A percentile compares a stretch with the other conserved stretches of the same genome.
Evolutionary conservation across 2,113 vertebrate genomes (phyloP).

Genomic region (Dromas ardeola): DNA sequence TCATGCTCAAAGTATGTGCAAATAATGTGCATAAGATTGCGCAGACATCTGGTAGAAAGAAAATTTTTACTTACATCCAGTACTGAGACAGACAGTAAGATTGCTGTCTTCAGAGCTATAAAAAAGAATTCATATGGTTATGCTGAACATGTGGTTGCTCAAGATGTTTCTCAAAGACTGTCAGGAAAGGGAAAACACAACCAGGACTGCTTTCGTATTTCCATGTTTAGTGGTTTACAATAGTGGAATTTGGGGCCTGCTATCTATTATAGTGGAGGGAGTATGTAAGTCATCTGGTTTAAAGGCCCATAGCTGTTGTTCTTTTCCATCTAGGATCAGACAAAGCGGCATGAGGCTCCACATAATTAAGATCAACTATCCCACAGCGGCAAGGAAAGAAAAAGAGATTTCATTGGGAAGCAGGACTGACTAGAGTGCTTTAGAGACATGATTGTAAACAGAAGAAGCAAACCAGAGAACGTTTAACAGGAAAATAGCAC

Average conservation of each 20-base stretch:
- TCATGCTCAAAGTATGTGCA: not conserved
- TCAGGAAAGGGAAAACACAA: constrained; percentile 47
- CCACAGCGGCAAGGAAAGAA: constrained; percentile 57
- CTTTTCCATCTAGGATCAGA: constrained; percentile 57
- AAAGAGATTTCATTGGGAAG: constrained; percentile 46
- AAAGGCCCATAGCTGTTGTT: constrained; percentile 43
- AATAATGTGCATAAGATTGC: not conserved
- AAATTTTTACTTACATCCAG: not conserved
- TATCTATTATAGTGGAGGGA: not conserved
- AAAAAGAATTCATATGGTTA: constrained; percentile 21
- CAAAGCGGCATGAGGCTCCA: not conserved
- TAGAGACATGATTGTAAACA: constrained; percentile 62
- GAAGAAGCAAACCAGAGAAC: constrained; percentile 44
- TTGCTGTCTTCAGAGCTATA: constrained; percentile 29
- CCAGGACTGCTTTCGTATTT: constrained; percentile 32
- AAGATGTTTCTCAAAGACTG: constrained; percentile 45
- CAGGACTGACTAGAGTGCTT: constrained; percentile 36
- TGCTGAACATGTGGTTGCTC: constrained; percentile 46
- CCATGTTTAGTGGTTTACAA: constrained; percentile 38
- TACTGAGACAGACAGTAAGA: not conserved
- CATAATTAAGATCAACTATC: constrained; percentile 31
- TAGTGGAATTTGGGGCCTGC: not conserved
- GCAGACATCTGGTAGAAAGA: not conserved
- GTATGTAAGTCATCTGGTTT: constrained; percentile 38
- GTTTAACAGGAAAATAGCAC: constrained; percentile 73